Conservation (phyloP, 1,140 invertebrate species). For the Drosophila orosa region DNA sequence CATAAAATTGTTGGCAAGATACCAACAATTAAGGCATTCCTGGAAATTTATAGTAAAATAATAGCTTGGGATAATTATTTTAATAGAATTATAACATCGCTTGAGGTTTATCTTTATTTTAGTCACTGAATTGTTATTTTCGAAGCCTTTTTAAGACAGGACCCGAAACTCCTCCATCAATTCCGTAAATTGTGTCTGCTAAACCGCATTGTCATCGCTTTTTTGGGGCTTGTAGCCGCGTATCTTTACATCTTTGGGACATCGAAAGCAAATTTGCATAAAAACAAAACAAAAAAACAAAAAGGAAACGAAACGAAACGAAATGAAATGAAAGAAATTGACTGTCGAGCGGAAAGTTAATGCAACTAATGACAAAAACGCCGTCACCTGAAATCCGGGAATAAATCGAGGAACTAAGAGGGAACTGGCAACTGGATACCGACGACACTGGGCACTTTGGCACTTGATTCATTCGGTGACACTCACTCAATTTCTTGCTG, state of each 20-base stretch:
- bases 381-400: constrained; percentile 30
- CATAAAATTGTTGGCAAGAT: constrained; percentile 4
- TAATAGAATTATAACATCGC: neutral
- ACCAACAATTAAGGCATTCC: neutral
- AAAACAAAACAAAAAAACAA: constrained; percentile 13
- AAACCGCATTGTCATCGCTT: constrained; percentile 37
- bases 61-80: neutral
- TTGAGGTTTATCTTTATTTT: neutral
- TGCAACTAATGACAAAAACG: constrained; percentile 78
- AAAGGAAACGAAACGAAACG: neutral
- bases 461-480: constrained; percentile 78
- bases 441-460: constrained; percentile 41
- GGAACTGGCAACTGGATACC: constrained; percentile 5
- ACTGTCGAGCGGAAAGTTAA: constrained; percentile 77
- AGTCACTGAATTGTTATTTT: neutral
- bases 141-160: constrained; percentile 5
- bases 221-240: constrained; percentile 13
- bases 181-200: constrained; percentile 24
- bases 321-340: constrained; percentile 56
- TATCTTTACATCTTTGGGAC: constrained; percentile 18
- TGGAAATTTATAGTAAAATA: neutral
- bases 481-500: constrained; percentile 79
- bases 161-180: constrained; percentile 5
- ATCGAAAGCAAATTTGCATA: constrained; percentile 61
- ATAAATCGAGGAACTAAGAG: constrained; percentile 17